phyloP scores from a whole-genome alignment of 30 jellyfish, hydroid and myxozoan species.

The Aurelia aurita complex sp. Pacific region DNA sequence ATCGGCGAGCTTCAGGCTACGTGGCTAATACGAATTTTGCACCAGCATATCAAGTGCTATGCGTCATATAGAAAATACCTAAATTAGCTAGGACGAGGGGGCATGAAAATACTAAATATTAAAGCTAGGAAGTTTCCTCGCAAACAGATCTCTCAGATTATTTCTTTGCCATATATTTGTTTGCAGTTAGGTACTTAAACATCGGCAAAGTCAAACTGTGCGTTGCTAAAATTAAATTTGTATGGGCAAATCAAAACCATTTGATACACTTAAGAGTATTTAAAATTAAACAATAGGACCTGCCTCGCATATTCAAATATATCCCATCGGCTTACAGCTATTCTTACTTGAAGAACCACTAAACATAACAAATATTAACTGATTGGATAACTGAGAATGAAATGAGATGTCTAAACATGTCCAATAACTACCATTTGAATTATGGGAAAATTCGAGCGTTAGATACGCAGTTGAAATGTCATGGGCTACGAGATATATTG shows the following conservation, averaged over 20 bases:
- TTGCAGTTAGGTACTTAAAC: not conserved
- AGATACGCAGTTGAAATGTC: not conserved
- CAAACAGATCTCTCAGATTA: too few species aligned
- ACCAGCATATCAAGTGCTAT: too few species aligned
- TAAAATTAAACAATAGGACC: slow-evolving; percentile 30
- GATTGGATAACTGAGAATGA: slow-evolving; percentile 26
- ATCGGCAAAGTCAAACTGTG: slow-evolving; percentile 37
- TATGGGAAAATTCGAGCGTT: slow-evolving; percentile 25
- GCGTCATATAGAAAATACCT: too few species aligned
- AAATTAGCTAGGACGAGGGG: too few species aligned
- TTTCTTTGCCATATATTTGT: not conserved
- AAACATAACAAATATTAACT: not conserved
- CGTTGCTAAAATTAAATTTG: not conserved
- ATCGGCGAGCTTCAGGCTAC: too few species aligned
- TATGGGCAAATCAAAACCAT: not conserved
- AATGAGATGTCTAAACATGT: not conserved
- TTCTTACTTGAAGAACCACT: not conserved
- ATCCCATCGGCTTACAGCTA: slow-evolving; percentile 37
- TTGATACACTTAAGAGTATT: slow-evolving; percentile 44
- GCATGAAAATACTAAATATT: too few species aligned
- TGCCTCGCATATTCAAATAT: slow-evolving; percentile 7
- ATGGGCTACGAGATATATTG: too few species aligned
- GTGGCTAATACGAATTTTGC: too few species aligned
- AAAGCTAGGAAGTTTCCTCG: too few species aligned
- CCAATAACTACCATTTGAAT: slow-evolving; percentile 13